Conservation (phyloP, 2,113 vertebrate species). For the Apaloderma vittatum region DNA sequence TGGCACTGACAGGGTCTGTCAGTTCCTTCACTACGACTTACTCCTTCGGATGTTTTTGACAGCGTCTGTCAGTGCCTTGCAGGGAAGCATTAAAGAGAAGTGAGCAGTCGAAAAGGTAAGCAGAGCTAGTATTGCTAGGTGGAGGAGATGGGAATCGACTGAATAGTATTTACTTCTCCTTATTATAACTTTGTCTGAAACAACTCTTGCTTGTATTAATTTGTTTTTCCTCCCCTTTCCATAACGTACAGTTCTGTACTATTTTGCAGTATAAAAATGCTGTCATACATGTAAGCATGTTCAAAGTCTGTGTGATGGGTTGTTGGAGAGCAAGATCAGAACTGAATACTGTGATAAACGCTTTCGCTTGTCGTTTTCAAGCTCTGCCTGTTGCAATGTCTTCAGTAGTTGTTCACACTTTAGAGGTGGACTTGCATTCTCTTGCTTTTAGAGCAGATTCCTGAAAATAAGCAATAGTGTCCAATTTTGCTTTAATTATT, state of each 20-base stretch:
- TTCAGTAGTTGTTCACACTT: not conserved
- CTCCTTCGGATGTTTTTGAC: not conserved
- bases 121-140: not conserved
- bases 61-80: not conserved
- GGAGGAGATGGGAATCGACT: not conserved
- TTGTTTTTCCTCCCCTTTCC: not conserved
- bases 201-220: not conserved
- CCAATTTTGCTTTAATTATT: no score
- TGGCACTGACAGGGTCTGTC: not conserved
- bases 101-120: not conserved
- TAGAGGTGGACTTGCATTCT: not conserved
- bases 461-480: not conserved
- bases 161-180: fast-evolving
- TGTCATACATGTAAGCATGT: fast-evolving
- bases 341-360: not conserved
- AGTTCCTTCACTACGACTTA: not conserved
- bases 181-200: not conserved
- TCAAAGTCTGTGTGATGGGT: not conserved
- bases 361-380: not conserved
- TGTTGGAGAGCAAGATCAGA: not conserved
- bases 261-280: not conserved
- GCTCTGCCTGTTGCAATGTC: not conserved
- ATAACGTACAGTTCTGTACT: not conserved
- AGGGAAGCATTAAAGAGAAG: not conserved
- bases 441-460: not conserved